Base-by-base conservation (phyloP, 2,888 invertebrate genomes). In the Salpingus planirostris region DNA sequence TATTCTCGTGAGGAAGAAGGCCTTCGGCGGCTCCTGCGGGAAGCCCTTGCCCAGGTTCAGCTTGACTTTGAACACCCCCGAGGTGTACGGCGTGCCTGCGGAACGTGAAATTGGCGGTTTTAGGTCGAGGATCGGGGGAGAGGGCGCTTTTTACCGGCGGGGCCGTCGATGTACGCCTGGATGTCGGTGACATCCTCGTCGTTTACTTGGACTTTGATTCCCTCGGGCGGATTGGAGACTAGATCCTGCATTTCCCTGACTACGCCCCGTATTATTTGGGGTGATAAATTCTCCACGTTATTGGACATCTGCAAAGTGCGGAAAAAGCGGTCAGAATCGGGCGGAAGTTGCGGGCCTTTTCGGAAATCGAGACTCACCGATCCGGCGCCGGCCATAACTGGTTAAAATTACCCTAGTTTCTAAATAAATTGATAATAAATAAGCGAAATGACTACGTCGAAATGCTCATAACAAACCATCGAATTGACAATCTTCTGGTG, bases 111-210 rank as follows among this genome's bases (percentile, higher is more conserved):
- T 29, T 13, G 15, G 7, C 13, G n/a, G n/a, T 7, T n/a, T 11
- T 11, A 31, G 8, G 8, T 8, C 15, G 15, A 14, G 13, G 11
- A 13, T 3, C n/a, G 27, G 13, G 15, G 13, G 26, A 23, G 21
- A 14, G 14, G 25, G 11, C n/a, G 10, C 21, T 33, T 27, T 29
- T 28, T 49, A 64, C 62, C 60, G 46, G 60, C 55, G 36, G 93
- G 95, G 1, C 95, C 95, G 51, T 90, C 89, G 56, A 95, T 86
- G 44, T 79, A 75, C 11, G 93, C 93, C 59, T 90, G 85, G 54
- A 95, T 89, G 64, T 93, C 90, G 24, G 92, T 90, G 38, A 96
- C 80, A 67, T 96, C 92, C 59, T 89, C 82, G 48, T 93, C 93
- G 56, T 91, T 91, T 43, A 90, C 73, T 61, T 80, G 73, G 50